A percentile compares a stretch with the other conserved stretches of the same genome.
Conservation (phyloP, 2,113 vertebrate genomes). For the Corythornis vintsioides region DNA sequence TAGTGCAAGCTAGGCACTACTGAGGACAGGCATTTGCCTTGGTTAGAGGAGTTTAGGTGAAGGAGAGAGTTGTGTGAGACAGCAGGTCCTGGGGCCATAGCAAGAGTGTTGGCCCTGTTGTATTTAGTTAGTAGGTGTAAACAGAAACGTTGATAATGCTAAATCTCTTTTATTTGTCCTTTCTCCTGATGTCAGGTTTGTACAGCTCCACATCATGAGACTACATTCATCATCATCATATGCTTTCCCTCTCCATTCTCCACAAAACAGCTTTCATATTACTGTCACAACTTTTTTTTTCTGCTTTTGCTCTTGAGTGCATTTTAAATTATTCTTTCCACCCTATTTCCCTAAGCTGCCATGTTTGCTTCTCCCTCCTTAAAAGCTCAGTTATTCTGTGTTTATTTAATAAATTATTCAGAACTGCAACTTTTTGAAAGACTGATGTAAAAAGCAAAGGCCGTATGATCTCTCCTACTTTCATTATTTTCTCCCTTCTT, state of each 20-base stretch:
- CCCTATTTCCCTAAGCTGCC: neutral
- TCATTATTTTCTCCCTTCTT: neutral
- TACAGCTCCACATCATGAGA: neutral
- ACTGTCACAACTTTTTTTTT: neutral
- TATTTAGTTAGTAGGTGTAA: neutral
- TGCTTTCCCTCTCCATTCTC: neutral
- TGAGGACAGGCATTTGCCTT: neutral
- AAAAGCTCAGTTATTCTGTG: neutral
- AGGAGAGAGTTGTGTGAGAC: neutral
- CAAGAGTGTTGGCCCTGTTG: neutral
- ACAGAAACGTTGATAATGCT: neutral
- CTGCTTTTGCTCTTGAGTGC: neutral
- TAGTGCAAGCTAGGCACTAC: neutral
- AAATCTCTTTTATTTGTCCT: neutral
- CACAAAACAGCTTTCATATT: neutral
- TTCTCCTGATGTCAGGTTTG: neutral
- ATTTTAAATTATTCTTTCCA: constrained; percentile 16
- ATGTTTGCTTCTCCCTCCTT: neutral
- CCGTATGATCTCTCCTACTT: fast-evolving
- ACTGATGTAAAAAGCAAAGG: neutral
- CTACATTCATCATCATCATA: neutral
- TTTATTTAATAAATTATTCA: constrained; percentile 5
- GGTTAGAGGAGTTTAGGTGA: neutral
- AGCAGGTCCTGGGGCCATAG: neutral
- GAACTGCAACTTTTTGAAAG: neutral